Evolutionary conservation across 2,888 invertebrate genomes (phyloP).

Genomic region (Microplitis deprimator): DNA sequence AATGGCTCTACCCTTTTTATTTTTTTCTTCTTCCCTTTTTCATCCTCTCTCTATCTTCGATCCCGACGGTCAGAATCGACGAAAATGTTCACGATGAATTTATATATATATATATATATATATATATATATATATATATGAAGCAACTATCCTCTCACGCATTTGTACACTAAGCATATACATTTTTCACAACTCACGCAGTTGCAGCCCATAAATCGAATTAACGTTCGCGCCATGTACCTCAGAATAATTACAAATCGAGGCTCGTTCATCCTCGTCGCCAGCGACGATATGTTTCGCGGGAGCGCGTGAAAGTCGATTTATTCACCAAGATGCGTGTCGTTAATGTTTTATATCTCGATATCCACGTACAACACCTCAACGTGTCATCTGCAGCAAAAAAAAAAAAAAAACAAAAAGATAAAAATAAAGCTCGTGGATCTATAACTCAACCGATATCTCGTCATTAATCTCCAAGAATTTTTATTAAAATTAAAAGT

Average conservation of each 20-base stretch:
- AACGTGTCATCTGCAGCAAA: not conserved
- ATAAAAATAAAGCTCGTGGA: not conserved
- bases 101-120: conserved; percentile 1
- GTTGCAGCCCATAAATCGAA: conserved; percentile 44
- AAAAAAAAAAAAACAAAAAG: not conserved
- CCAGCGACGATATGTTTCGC: conserved; percentile 13
- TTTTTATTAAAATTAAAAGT: conserved; percentile 4
- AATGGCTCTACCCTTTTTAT: not conserved
- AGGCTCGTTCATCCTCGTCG: conserved; percentile 26
- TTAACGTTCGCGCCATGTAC: conserved; percentile 38
- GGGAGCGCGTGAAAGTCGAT: conserved; percentile 26
- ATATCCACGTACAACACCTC: not conserved
- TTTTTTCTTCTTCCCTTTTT: too few species aligned
- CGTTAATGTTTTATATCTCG: conserved; percentile 10
- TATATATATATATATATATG: not conserved
- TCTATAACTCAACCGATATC: not conserved
- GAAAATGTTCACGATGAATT: not conserved
- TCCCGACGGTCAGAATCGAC: conserved; percentile 5
- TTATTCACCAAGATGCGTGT: conserved; percentile 25
- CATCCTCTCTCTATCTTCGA: not conserved
- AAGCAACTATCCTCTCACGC: not conserved
- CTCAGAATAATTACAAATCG: conserved; percentile 43
- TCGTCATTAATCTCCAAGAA: not conserved
- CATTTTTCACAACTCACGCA: not conserved
- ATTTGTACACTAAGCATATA: conserved; percentile 5